Evolutionary conservation across 2,113 vertebrate genomes (phyloP), one percentile per base, ranked within the genome.

Genomic region (Gadus macrocephalus): DNA sequence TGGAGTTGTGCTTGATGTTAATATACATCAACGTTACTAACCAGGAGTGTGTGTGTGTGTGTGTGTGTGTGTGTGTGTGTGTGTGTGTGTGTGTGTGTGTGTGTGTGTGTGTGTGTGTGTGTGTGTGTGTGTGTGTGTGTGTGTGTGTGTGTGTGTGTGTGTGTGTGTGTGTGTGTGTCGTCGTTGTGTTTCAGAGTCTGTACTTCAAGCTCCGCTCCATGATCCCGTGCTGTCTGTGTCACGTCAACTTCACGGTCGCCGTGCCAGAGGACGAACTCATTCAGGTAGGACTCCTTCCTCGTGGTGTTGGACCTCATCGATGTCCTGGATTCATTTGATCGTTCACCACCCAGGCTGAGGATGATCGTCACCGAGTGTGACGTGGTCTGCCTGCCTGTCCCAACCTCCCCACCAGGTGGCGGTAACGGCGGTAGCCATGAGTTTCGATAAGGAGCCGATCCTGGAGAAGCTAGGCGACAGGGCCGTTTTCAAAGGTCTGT

Each of bases 151-250:
- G n/a, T n/a, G n/a, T n/a, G n/a, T n/a, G n/a, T n/a, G n/a, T n/a
- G n/a, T n/a, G n/a, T n/a, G n/a, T n/a, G 1, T 55, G 53, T 58
- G 53, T 58, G 68, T 19, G 31, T 35, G 31, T 4, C 59, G 11
- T 73, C 53, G 12, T 58, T 79, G 76, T 90, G 15, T 87, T 81
- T 19, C 88, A 99, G 97, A 98, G 95, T 84, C 92, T 98, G 62
- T 98, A 98, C 89, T 99, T 99, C 85, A 99, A 99, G 82, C 89
- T 99, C 31, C 94, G 97, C 1, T 98, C 96, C 3, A 98, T 98
- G 96, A 91, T 94, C 62, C 97, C 97, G 60, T 99, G 97, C 90
- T 99, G 97, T 74, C 93, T 99, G 53, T 99, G 96, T 89, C 96
- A 97, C 73, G 93, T 98, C 5, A 98, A 98, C 89, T 98, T 99